Evolutionary conservation across 2,888 invertebrate species (phyloP).

Genomic region (Ectropis crepuscularia): DNA sequence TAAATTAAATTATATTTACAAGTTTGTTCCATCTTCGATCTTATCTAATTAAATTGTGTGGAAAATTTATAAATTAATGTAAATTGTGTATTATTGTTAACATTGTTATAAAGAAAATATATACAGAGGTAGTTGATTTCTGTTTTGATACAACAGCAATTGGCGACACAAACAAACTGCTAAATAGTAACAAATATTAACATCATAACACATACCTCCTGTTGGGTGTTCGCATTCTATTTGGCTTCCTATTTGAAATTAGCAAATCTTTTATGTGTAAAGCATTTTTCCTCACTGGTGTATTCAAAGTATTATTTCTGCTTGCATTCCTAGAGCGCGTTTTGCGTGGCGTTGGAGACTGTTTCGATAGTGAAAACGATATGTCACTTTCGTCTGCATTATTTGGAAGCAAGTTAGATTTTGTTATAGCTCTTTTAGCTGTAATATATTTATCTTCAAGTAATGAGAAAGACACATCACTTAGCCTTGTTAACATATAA

Average conservation of each 20-base stretch:
- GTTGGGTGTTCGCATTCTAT: slow-evolving; percentile 22
- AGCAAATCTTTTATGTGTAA: background rate
- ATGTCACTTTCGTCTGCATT: slow-evolving; percentile 39
- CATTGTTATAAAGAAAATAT: too few species aligned
- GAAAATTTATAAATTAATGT: too few species aligned
- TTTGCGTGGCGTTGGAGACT: slow-evolving; percentile 22
- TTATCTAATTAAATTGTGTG: too few species aligned
- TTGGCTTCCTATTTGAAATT: slow-evolving; percentile 1
- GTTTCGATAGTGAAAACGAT: slow-evolving; percentile 42
- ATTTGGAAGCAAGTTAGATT: slow-evolving; percentile 2
- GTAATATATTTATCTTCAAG: slow-evolving; percentile 3
- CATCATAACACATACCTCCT: slow-evolving; percentile 21
- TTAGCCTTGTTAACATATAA: slow-evolving; percentile 9
- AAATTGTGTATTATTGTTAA: too few species aligned
- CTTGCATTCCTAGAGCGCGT: slow-evolving; percentile 1
- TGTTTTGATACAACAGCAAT: too few species aligned
- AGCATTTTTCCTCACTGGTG: slow-evolving; percentile 6
- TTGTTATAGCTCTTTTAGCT: slow-evolving; percentile 15
- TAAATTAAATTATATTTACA: too few species aligned
- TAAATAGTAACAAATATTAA: too few species aligned
- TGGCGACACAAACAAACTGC: too few species aligned
- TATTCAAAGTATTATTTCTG: background rate
- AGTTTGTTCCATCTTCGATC: too few species aligned
- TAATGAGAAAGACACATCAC: slow-evolving; percentile 27
- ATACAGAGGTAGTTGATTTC: too few species aligned